Evolutionary conservation across 2,888 invertebrate genomes (phyloP), one percentile per base, ranked within the genome.

Genomic region (Loripinus fragilis): DNA sequence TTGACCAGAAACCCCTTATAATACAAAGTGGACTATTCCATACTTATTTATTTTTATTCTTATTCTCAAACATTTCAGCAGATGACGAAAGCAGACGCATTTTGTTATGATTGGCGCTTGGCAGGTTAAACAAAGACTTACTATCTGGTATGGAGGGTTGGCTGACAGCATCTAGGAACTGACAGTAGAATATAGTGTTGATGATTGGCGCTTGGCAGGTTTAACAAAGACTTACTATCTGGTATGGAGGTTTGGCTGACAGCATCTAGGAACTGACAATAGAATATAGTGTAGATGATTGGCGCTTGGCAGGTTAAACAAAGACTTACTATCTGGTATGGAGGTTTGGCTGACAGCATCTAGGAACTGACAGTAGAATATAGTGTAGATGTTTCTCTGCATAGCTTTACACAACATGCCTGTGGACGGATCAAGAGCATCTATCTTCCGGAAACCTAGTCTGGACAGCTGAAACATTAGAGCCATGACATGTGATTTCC

Each of bases 371-470:
- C 81, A 73, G 55, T 79, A 74, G 23, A 81, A 80, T 30, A 81
- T 74, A 15, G 72, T 76, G 48, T 86, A 86, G 10, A 86, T 71
- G 10, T 72, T 42, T 69, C 78, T 75, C 45, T 78, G 67, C 48
- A 73, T 81, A 0, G 85, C 86, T 70, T 65, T 74, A 1, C 75
- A 70, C 65, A 86, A 28, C 85, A 86, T 85, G 0, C 83, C 82
- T 30, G 73, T 65, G 1, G 84, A 86, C 0, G 86, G 86, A 17
- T 86, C 86, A 12, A 86, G 52, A 0, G 83, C 86, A 25, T 85
- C 83, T 0, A 85, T 65, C 10, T 78, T 52, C 0, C 70, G 65
- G 41, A 86, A 86, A 0, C 86, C 86, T 25, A 76, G 80, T 15
- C 48, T 76, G 67, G 70, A 73, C 20, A 83, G 55, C 82, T 82